These are phyloP conservation scores for Mythimna ferrago DNA, from an alignment of 2,888 invertebrate species.

Conservation along the genomic window DNA sequence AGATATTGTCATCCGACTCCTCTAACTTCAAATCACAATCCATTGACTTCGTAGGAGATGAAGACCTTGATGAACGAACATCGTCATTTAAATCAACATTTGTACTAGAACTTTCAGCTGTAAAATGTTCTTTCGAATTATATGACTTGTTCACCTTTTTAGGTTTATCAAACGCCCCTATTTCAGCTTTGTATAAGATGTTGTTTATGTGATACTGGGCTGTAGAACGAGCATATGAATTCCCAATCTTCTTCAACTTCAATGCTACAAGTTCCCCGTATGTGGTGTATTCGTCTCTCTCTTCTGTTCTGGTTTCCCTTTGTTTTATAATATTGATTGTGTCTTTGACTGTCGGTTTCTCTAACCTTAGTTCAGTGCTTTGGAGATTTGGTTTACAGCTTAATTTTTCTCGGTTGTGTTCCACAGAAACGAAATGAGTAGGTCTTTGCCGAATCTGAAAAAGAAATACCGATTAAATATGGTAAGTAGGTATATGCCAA, in stretches of 20 bases:
- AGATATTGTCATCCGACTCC: conserved; percentile 40
- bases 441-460: conserved; percentile 17
- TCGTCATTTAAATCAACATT: conserved; percentile 16
- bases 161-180: conserved; percentile 28
- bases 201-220: conserved; percentile 42
- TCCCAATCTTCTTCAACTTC: conserved; percentile 37
- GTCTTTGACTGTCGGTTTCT: conserved; percentile 1
- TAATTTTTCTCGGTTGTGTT: conserved; percentile 2
- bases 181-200: conserved; percentile 47
- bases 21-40: conserved; percentile 33
- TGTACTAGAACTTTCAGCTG: neutral
- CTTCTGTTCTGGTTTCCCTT: neutral
- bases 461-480: too few relatives aligned
- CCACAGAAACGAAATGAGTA: conserved; percentile 22
- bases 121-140: conserved; percentile 9
- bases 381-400: neutral
- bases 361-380: neutral
- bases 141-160: neutral
- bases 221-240: conserved; percentile 44
- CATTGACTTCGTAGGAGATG: conserved; percentile 34
- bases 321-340: neutral
- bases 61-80: conserved; percentile 28
- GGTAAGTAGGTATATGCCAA: too few relatives aligned
- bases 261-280: conserved; percentile 44
- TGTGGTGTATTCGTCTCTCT: conserved; percentile 36